A percentile compares a stretch with the other conserved stretches of the same genome.
Conservation (phyloP, 2,797 vertebrate species). For the Stomatorhinus walkeri region DNA sequence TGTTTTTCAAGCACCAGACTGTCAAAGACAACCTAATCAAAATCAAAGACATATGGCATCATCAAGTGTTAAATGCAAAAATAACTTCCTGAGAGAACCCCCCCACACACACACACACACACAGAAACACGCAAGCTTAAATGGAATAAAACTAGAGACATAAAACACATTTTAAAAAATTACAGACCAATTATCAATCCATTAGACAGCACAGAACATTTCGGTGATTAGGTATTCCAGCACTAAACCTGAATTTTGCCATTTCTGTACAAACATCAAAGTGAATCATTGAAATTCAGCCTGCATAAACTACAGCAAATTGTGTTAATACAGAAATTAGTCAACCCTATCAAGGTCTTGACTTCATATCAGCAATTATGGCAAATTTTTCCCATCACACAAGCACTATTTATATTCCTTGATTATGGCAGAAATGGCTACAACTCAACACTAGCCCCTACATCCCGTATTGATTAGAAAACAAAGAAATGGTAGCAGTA, state of each 20-base stretch:
- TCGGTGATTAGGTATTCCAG: background rate
- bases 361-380: background rate
- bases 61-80: background rate
- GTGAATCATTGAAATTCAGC: background rate
- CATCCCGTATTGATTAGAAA: background rate
- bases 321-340: background rate
- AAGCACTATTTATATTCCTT: background rate
- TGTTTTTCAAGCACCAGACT: background rate
- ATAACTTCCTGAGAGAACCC: background rate
- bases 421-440: background rate
- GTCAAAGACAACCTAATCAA: background rate
- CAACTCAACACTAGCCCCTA: background rate
- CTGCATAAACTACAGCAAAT: background rate
- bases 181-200: conserved; percentile 3
- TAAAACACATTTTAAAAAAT: background rate
- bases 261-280: background rate
- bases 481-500: background rate
- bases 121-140: background rate
- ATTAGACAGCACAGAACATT: background rate
- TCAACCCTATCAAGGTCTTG: background rate
- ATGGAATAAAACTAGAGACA: background rate
- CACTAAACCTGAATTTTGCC: background rate
- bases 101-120: background rate
- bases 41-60: background rate
- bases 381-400: background rate